Evolutionary conservation across 2,888 invertebrate genomes (phyloP).

Genomic region (Drosophila birchii): DNA sequence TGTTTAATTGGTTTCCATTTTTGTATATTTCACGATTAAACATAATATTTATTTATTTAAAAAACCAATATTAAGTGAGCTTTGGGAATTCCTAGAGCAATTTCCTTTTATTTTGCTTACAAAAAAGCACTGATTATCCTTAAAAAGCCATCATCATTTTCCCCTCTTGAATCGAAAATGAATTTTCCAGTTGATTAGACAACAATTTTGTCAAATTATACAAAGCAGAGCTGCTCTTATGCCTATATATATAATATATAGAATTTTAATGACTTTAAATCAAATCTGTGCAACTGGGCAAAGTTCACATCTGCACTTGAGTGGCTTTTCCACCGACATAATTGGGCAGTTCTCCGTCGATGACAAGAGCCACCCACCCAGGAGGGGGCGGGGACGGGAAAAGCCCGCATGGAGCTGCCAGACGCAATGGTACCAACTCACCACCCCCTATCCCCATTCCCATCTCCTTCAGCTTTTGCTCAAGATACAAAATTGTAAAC

Average conservation of each 20-base stretch:
- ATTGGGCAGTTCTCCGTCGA: slow-evolving; percentile 54
- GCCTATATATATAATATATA: background rate
- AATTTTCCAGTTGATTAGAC: slow-evolving; percentile 20
- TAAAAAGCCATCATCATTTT: background rate
- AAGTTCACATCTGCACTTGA: slow-evolving; percentile 54
- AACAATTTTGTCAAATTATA: slow-evolving; percentile 6
- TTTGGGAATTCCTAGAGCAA: background rate
- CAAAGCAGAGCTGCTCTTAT: background rate
- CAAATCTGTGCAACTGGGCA: slow-evolving; percentile 20
- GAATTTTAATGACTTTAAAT: slow-evolving; percentile 30
- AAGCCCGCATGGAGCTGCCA: slow-evolving; percentile 48
- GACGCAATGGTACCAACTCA: slow-evolving; percentile 37
- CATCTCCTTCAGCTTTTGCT: slow-evolving; percentile 7
- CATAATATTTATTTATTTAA: background rate
- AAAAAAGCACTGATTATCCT: background rate
- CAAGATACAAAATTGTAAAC: slow-evolving; percentile 60
- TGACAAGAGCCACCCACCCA: slow-evolving; percentile 53
- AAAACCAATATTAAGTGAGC: background rate
- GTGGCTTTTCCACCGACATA: slow-evolving; percentile 52
- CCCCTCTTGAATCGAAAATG: background rate
- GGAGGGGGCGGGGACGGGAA: slow-evolving; percentile 5
- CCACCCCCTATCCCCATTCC: slow-evolving; percentile 1
- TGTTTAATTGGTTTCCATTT: too few species aligned
- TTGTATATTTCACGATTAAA: too few species aligned
- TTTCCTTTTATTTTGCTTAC: background rate